Base-by-base conservation (phyloP, 1,140 invertebrate genomes). In the Drosophila sturtevanti region DNA sequence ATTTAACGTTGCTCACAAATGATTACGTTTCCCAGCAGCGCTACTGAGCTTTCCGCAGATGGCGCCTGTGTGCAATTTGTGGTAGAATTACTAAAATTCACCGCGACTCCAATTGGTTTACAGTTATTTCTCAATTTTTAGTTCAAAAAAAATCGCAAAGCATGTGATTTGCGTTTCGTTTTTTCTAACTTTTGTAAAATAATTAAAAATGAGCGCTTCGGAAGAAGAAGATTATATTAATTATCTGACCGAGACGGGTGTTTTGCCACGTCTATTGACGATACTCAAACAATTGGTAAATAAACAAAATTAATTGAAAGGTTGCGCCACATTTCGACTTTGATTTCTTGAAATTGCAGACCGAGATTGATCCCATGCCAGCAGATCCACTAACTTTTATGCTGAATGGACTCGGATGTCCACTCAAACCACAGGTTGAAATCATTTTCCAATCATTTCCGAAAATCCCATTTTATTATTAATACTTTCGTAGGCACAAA, bases 371-470 rank as follows among this genome's bases (percentile, higher is more conserved):
- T 7, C 67, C 82, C 5, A 54, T 72, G 61, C 79, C 82, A 4
- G 12, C 27, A 0, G 82, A 87, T 58, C 82, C 82, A 0, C 27
- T 89, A 4, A 73, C 82, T 62, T 54, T 73, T 21, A 67, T 87
- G 31, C 14, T 87, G 6, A 67, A 79, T 18, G 68, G 34, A 0
- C 27, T 89, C 2, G 72, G 68, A 1, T 89, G 79, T 41, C 84
- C 77, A 2, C 54, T 89, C 0, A 89, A 84, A 48, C 77, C 85
- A 1, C 85, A 80, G 72, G 72, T 75, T 18, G 16, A 22, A 14
- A 60, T 24, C 2, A 24, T 56, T 22, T n/a, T 14, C 0, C 0
- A 5, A 12, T n/a, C n/a, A n/a, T n/a, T n/a, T n/a, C n/a, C n/a
- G 0, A 2, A 34, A 24, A 38, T 48, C 11, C 12, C 5, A 24